phyloP scores from a whole-genome alignment of 1,140 invertebrate genomes.

The Polypedilum vanderplanki region DNA sequence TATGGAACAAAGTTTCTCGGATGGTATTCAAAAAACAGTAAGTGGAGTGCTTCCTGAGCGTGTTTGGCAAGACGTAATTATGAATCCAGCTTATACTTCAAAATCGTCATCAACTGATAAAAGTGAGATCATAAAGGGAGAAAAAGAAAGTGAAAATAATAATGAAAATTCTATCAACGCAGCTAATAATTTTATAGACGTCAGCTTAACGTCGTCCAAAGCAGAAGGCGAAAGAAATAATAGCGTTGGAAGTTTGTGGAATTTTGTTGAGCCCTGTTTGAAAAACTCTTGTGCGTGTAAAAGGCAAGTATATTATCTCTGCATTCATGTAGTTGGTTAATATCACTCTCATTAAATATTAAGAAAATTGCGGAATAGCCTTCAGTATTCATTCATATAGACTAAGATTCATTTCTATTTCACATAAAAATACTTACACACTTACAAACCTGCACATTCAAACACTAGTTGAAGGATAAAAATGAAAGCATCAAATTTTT shows the following conservation, averaged over 20 bases:
- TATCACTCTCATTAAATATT: too few relatives aligned
- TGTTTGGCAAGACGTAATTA: conserved; percentile 68
- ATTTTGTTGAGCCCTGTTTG: conserved; percentile 77
- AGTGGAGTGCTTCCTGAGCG: conserved; percentile 61
- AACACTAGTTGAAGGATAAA: too few relatives aligned
- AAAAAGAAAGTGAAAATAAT: conserved; percentile 35
- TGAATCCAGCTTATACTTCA: conserved; percentile 40
- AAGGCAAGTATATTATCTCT: conserved; percentile 49
- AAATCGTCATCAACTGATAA: conserved; percentile 37
- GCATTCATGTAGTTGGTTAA: too few relatives aligned
- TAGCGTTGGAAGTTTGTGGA: conserved; percentile 51
- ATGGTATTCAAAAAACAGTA: conserved; percentile 39
- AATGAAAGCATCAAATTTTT: too few relatives aligned
- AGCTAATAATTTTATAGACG: conserved; percentile 31
- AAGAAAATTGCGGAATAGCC: too few relatives aligned
- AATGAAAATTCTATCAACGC: conserved; percentile 31
- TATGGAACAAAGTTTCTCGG: not conserved
- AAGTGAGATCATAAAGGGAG: conserved; percentile 38
- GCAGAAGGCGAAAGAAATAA: too few relatives aligned
- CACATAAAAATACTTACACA: too few relatives aligned
- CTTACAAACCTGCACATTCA: too few relatives aligned
- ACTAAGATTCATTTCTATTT: too few relatives aligned
- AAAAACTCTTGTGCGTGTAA: conserved; percentile 74
- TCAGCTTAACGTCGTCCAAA: conserved; percentile 27
- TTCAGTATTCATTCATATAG: too few relatives aligned